A percentile compares a stretch with the other conserved stretches of the same genome.
Evolutionary conservation across 2,888 invertebrate species (phyloP).

Genomic region (Anoncus sp.): DNA sequence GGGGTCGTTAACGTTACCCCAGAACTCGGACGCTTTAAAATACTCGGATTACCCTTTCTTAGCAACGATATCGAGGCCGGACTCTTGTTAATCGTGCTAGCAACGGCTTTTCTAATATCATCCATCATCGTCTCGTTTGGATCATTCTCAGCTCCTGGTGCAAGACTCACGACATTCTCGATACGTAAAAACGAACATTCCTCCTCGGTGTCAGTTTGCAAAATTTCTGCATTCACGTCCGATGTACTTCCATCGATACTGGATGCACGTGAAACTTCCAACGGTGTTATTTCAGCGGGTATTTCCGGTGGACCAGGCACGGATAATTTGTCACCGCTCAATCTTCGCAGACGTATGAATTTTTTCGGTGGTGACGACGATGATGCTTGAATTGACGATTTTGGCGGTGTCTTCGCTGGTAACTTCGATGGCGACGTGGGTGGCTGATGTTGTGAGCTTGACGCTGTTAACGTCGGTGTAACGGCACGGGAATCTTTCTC

Average conservation of each 20-base stretch:
- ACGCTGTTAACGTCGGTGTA: constrained; percentile 55
- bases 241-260: constrained; percentile 49
- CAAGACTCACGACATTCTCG: constrained; percentile 85
- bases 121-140: constrained; percentile 70
- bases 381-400: background rate
- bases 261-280: constrained; percentile 12
- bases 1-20: constrained; percentile 1
- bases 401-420: background rate
- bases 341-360: constrained; percentile 82
- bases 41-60: constrained; percentile 73
- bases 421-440: background rate
- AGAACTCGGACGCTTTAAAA: constrained; percentile 72
- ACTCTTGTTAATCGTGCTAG: constrained; percentile 71
- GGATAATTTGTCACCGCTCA: constrained; percentile 84
- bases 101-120: constrained; percentile 77
- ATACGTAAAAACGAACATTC: constrained; percentile 82
- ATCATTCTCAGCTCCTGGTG: constrained; percentile 72
- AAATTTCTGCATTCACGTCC: constrained; percentile 23
- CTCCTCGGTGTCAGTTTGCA: constrained; percentile 69
- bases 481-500: constrained; percentile 3
- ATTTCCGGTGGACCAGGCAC: constrained; percentile 52
- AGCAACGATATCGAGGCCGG: constrained; percentile 71
- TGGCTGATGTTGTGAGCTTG: background rate
- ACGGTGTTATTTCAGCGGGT: constrained; percentile 25
- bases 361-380: constrained; percentile 71